Evolutionary conservation across 2,888 invertebrate genomes (phyloP).

Genomic region (Periphyllus acericola): DNA sequence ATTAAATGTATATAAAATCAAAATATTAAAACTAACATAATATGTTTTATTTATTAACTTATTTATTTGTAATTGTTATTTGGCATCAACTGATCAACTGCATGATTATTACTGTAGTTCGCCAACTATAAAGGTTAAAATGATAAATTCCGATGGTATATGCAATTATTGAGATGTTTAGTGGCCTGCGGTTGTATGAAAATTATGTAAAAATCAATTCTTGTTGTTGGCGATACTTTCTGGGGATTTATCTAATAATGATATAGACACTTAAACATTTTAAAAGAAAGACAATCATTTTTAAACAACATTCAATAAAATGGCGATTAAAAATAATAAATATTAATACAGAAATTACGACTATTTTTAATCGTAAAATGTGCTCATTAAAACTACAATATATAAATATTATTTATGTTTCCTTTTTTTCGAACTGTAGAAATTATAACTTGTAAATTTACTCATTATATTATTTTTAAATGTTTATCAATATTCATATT

Average conservation of each 20-base stretch:
- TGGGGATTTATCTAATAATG: too few relatives aligned
- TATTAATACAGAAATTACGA: background rate
- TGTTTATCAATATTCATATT: too few relatives aligned
- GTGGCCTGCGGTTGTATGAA: background rate
- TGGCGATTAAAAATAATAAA: background rate
- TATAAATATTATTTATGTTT: too few relatives aligned
- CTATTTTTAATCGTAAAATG: background rate
- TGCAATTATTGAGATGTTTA: background rate
- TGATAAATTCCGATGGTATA: background rate
- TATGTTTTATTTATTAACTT: too few relatives aligned
- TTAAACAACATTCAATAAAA: background rate
- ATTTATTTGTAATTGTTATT: too few relatives aligned
- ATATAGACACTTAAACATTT: background rate
- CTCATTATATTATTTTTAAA: background rate
- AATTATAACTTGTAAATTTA: background rate
- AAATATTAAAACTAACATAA: too few relatives aligned
- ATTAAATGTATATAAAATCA: background rate
- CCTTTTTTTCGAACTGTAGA: too few relatives aligned
- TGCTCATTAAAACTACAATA: too few relatives aligned
- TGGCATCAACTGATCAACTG: too few relatives aligned
- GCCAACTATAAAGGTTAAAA: too few relatives aligned
- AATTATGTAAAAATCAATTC: background rate
- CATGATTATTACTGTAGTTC: too few relatives aligned
- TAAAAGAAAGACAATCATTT: background rate
- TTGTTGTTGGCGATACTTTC: too few relatives aligned